Conservation (phyloP, 2,113 vertebrate species). For the Octodon degus region DNA sequence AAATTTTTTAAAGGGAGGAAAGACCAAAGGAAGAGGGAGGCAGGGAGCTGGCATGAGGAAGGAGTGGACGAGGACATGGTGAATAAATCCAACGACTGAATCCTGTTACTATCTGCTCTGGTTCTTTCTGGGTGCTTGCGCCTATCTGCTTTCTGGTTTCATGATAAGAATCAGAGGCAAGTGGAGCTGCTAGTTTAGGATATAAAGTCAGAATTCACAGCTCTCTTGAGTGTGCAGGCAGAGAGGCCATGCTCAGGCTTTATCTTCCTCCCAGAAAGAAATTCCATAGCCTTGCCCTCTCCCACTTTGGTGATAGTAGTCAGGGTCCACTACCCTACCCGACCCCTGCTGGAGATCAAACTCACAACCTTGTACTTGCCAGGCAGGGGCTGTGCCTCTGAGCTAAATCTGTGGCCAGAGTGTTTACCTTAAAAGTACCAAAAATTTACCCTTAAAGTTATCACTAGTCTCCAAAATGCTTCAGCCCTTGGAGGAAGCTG, state of each 20-base stretch:
- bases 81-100: background rate
- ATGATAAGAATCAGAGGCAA: background rate
- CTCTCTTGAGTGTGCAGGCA: background rate
- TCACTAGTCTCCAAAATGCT: background rate
- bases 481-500: background rate
- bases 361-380: too few relatives aligned
- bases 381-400: too few relatives aligned
- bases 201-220: constrained; percentile 23
- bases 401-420: too few relatives aligned
- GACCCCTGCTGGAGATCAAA: too few relatives aligned
- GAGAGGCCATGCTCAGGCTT: background rate
- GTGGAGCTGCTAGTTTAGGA: background rate
- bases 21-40: background rate
- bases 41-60: background rate
- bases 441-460: background rate
- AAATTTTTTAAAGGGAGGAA: background rate
- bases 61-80: background rate
- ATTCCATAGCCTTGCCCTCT: background rate
- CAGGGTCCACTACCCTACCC: too few relatives aligned
- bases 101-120: background rate
- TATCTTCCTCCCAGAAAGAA: background rate
- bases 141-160: background rate
- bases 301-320: background rate
- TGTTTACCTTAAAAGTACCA: background rate
- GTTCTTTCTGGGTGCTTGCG: background rate